Base-by-base conservation (phyloP, 2,888 invertebrate species). In the Lithosia quadra region DNA sequence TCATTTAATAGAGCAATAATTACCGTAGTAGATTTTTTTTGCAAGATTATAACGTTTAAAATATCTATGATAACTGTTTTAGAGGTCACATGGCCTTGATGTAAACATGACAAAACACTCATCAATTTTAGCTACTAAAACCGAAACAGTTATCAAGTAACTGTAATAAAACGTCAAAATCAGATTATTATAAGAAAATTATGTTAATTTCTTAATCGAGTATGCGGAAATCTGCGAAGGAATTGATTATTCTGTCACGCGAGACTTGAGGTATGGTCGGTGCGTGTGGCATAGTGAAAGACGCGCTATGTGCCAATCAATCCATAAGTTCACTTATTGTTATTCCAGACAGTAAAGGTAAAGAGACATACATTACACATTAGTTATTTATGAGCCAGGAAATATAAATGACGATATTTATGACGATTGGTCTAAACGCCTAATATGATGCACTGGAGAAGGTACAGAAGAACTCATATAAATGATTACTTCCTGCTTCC, bases 251-350 rank as follows among this genome's bases (percentile, higher is more conserved):
- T 79, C 79, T 77, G 70, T 78, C 80, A 79, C 80, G 79, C 80
- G 72, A 76, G 63, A 59, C 68, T 63, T 71, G 63, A 74, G 56
- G 53, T 72, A 75, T 69, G 69, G 78, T 78, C 75, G 82, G 78
- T 83, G 84, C 24, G 1, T 21, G n/a, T 28, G 53, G 28, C 11
- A n/a, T 49, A 15, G 76, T 71, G 84, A 85, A 85, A 84, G 79
- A 80, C 81, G 88, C 81, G 87, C 86, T 91, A 91, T 90, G 90
- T 89, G 91, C 89, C 89, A 92, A 92, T 92, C 92, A 91, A 86
- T 83, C 84, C 84, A 70, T 62, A 57, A 68, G 60, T 22, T 67
- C 65, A 43, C 73, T 74, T 8, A n/a, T 71, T 67, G 36, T 69
- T 74, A 80, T 79, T 79, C 75, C 65, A 65, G 60, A 67, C 68